Evolutionary conservation across 2,797 vertebrate species (phyloP).

Genomic region (Benthosema pterotum): DNA sequence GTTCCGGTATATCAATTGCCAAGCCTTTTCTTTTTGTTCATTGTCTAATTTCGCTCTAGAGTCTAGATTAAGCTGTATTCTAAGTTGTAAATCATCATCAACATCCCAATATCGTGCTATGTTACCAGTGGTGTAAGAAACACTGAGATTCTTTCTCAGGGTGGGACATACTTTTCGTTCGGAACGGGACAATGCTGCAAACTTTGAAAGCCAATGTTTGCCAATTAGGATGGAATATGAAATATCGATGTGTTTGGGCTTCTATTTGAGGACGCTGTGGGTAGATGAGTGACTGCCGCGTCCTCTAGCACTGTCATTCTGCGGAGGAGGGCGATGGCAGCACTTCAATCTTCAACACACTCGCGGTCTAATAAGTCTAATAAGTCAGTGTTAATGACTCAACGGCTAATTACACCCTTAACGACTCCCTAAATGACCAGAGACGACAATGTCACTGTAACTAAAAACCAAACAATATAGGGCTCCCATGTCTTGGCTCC

Average conservation of each 20-base stretch:
- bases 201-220: no score
- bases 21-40: no score
- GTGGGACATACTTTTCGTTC: no score
- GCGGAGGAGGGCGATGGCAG: conserved; percentile 34
- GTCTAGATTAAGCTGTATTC: no score
- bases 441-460: conserved; percentile 30
- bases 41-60: no score
- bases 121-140: no score
- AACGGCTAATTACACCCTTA: conserved; percentile 62
- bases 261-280: no score
- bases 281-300: conserved; percentile 31
- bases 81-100: no score
- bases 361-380: conserved; percentile 37
- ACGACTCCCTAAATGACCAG: conserved; percentile 42
- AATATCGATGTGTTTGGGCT: no score
- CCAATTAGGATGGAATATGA: no score
- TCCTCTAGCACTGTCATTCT: conserved; percentile 50
- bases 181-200: no score
- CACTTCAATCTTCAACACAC: conserved; percentile 52
- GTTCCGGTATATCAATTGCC: no score
- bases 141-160: background rate
- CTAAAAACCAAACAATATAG: background rate
- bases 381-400: conserved; percentile 58
- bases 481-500: conserved; percentile 3
- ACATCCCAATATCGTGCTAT: background rate